Percentiles rank a stretch among this genome's conserved stretches.
Conservation (phyloP, 2,888 invertebrate species). For the Caenorhabditis zanzibari region DNA sequence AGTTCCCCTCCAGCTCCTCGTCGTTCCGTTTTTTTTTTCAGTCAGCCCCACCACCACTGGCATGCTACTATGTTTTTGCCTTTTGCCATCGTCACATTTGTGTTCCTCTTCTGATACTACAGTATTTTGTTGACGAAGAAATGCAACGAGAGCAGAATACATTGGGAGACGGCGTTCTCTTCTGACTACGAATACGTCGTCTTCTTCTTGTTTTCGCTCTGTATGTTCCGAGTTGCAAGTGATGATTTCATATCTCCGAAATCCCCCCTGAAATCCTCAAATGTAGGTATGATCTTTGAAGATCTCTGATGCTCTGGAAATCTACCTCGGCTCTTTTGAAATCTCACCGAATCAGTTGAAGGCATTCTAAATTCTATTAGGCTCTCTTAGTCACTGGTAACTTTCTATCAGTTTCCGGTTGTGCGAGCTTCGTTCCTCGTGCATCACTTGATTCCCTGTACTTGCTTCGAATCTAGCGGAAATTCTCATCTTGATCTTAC, state of each 20-base stretch:
- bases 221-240: constrained; percentile 1
- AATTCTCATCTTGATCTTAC: constrained; percentile 8
- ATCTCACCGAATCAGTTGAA: too few species aligned
- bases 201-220: constrained; percentile 7
- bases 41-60: background rate
- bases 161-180: too few species aligned
- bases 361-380: too few species aligned
- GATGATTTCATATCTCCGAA: background rate
- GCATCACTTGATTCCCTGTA: constrained; percentile 10
- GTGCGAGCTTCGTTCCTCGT: background rate
- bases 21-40: constrained; percentile 21
- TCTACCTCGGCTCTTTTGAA: too few species aligned
- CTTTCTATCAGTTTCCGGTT: background rate
- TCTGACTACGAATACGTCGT: background rate
- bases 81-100: constrained; percentile 22
- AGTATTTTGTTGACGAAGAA: constrained; percentile 26
- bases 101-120: constrained; percentile 16
- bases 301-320: too few species aligned
- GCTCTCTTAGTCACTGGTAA: background rate
- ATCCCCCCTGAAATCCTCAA: too few species aligned
- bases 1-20: constrained; percentile 12
- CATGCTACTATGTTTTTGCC: constrained; percentile 49
- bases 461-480: constrained; percentile 5
- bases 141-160: constrained; percentile 9
- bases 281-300: too few species aligned